phyloP scores from a whole-genome alignment of 2,888 invertebrate species.

The Cerastoderma edule region DNA sequence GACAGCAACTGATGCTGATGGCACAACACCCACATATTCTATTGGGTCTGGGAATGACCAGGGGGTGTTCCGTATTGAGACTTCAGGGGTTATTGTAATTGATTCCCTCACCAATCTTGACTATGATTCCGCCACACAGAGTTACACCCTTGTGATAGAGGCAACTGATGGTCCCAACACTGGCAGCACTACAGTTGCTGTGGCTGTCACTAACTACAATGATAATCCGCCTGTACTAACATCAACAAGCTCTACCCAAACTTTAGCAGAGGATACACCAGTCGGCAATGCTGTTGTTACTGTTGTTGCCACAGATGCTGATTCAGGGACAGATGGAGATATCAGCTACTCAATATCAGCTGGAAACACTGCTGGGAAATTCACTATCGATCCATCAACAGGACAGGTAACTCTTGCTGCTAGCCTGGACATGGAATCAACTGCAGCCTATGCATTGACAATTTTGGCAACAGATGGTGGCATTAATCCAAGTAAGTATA shows the following conservation, averaged over 20 bases:
- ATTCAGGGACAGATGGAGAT: constrained; percentile 54
- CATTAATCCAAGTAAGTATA: constrained; percentile 44
- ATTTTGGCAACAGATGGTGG: constrained; percentile 56
- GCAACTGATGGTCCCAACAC: constrained; percentile 66
- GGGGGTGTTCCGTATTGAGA: constrained; percentile 53
- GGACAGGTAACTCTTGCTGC: constrained; percentile 52
- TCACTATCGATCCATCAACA: constrained; percentile 48
- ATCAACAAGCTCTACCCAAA: constrained; percentile 44
- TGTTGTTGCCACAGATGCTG: constrained; percentile 60
- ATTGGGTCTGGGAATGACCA: constrained; percentile 54
- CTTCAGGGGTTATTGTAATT: constrained; percentile 41
- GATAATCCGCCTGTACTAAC: constrained; percentile 65
- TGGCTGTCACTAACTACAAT: constrained; percentile 85
- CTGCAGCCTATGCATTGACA: constrained; percentile 36
- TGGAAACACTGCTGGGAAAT: constrained; percentile 43
- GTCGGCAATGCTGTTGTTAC: constrained; percentile 43
- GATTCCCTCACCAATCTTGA: constrained; percentile 50
- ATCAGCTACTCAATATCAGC: constrained; percentile 43
- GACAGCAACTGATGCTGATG: constrained; percentile 63
- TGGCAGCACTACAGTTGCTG: constrained; percentile 86
- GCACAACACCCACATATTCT: constrained; percentile 34
- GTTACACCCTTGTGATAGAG: constrained; percentile 64
- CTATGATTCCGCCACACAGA: constrained; percentile 69
- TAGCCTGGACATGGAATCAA: constrained; percentile 51
- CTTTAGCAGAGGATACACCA: constrained; percentile 59